A percentile compares a stretch with the other conserved stretches of the same genome.
Conservation (phyloP, 2,797 vertebrate genomes). For the Cyprinella venusta region DNA sequence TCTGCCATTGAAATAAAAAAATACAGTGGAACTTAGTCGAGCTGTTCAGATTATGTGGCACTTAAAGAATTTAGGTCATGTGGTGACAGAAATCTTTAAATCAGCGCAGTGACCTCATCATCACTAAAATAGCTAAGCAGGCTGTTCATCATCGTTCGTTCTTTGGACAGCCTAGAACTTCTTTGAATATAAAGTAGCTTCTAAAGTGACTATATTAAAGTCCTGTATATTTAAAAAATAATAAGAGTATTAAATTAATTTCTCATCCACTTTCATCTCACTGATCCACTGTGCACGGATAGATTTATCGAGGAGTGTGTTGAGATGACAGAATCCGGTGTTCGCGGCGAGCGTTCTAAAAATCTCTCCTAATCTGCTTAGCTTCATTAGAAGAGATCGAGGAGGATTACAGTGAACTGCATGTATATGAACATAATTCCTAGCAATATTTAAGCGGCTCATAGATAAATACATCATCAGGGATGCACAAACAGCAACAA, state of each 20-base stretch:
- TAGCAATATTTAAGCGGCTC: conserved; percentile 72
- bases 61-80: not conserved
- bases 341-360: conserved; percentile 44
- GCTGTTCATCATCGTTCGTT: not conserved
- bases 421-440: conserved; percentile 76
- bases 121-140: conserved; percentile 4
- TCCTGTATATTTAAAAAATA: conserved; percentile 39
- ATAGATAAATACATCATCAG: conserved; percentile 75
- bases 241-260: conserved; percentile 55
- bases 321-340: conserved; percentile 49
- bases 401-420: conserved; percentile 71
- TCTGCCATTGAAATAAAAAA: not conserved
- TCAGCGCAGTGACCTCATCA: conserved; percentile 1
- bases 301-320: conserved; percentile 51
- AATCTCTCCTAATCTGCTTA: conserved; percentile 75
- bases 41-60: not conserved
- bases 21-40: not conserved
- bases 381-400: conserved; percentile 75
- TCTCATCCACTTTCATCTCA: conserved; percentile 57
- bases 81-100: not conserved
- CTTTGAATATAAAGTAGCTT: conserved; percentile 24
- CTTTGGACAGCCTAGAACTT: not conserved
- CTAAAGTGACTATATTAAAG: conserved; percentile 40
- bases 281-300: conserved; percentile 50
- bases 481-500: conserved; percentile 75